Conservation (phyloP, 2,888 invertebrate genomes). For the Dione vanillae region DNA sequence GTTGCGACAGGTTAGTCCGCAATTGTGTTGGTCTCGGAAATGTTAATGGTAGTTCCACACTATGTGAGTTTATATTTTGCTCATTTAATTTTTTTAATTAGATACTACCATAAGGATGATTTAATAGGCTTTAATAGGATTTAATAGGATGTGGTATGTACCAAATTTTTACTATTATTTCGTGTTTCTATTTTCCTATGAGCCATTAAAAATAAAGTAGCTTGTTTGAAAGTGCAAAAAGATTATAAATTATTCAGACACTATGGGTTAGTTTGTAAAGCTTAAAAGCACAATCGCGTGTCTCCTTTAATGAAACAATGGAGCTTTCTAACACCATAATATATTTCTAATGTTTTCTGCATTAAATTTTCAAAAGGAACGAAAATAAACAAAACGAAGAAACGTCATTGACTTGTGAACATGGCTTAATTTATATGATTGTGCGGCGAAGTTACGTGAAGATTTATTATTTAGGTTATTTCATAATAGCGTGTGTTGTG, state of each 20-base stretch:
- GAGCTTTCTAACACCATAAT: neutral
- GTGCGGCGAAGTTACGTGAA: conserved; percentile 27
- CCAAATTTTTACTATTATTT: too few species aligned
- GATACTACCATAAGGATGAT: neutral
- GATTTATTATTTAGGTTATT: conserved; percentile 42
- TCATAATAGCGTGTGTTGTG: conserved; percentile 33
- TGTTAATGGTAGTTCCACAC: conserved; percentile 35
- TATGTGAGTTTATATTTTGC: conserved; percentile 19
- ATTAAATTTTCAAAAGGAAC: neutral
- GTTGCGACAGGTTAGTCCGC: conserved; percentile 56
- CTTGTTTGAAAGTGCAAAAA: neutral
- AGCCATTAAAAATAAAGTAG: neutral
- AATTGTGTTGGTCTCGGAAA: conserved; percentile 49
- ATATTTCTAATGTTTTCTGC: neutral
- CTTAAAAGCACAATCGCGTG: neutral
- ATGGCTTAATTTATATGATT: conserved; percentile 32
- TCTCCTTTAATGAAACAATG: neutral
- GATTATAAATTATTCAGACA: neutral
- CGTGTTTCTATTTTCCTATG: neutral
- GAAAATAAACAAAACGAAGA: neutral
- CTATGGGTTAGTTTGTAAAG: neutral
- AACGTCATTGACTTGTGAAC: conserved; percentile 17
- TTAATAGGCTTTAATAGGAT: neutral
- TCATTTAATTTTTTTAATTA: neutral
- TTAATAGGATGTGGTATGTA: neutral